Evolutionary conservation across 2,888 invertebrate genomes (phyloP).

Genomic region (Rhaphigaster nebulosa): DNA sequence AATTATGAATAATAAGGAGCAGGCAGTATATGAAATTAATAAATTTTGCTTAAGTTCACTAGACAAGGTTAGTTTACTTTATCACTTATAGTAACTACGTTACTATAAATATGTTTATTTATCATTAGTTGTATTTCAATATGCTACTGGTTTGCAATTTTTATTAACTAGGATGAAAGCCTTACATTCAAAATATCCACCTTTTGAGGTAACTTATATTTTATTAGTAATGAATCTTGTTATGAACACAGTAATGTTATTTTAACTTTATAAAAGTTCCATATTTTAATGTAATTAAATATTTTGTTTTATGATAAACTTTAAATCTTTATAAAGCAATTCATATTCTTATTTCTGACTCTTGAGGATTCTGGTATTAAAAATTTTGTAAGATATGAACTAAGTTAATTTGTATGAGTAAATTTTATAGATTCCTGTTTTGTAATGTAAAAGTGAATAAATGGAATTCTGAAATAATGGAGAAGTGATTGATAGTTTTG

Average conservation of each 20-base stretch:
- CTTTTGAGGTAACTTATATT: slow-evolving; percentile 8
- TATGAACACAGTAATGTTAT: not conserved
- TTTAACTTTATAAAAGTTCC: not conserved
- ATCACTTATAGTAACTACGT: not conserved
- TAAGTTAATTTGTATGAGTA: not conserved
- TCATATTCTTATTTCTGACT: not conserved
- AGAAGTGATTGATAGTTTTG: not conserved
- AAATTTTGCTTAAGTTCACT: slow-evolving; percentile 43
- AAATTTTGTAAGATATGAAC: not conserved
- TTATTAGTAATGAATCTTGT: not conserved
- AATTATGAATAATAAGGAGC: slow-evolving; percentile 14
- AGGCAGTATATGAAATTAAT: slow-evolving; percentile 26
- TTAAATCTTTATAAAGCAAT: not conserved
- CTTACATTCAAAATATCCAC: not conserved
- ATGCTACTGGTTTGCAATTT: not conserved
- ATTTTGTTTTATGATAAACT: not conserved
- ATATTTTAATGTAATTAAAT: not conserved
- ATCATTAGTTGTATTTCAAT: not conserved
- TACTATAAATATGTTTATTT: not conserved
- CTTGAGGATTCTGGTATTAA: not conserved
- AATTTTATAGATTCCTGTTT: not conserved
- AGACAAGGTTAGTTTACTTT: slow-evolving; percentile 46
- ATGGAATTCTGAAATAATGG: not conserved
- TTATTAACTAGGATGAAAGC: not conserved
- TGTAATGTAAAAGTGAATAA: not conserved